Evolutionary conservation across 2,888 invertebrate species (phyloP), one percentile per base, ranked within the genome.

Genomic region (Desoria tigrina): DNA sequence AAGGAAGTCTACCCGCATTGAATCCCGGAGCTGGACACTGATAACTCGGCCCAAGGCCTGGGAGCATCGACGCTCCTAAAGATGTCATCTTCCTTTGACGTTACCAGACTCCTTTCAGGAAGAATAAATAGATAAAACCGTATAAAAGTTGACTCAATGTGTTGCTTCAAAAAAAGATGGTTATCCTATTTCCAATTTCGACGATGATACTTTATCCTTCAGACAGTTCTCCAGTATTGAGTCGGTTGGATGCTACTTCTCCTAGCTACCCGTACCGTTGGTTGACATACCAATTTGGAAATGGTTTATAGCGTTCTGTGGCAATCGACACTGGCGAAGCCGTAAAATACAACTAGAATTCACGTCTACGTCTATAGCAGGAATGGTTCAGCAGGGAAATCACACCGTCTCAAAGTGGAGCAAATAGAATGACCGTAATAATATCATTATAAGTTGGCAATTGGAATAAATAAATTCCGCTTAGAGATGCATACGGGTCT

Each of bases 11-110:
- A 2, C 42, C 42, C 18, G 39, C 42, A 39, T 32, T 58, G 18
- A 56, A 14, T 24, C 57, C 56, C 18, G 53, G n/a, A 4, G 26
- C 64, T 56, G 67, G 64, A 61, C 67, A 68, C 23, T 63, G 63
- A 27, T 49, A 50, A 24, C 42, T 57, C 26, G 7, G 26, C 21
- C 63, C 61, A 24, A 55, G 18, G 2, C 27, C 16, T 9, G 67
- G 67, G 23, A 64, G n/a, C 18, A 68, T 32, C 14, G 63, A 28
- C 21, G 21, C 27, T 57, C 57, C 57, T 16, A 42, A 32, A 24
- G 57, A n/a, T n/a, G 57, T 7, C 57, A 57, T 42, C 42, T 11
- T 32, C 32, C 4, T 11, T 11, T 32, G 32, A 4, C 32, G n/a
- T 11, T 32, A 32, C 32, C 32, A 11, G 11, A 32, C 4, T 32